Percentiles rank a stretch among this genome's conserved stretches.
Conservation (phyloP, 2,113 vertebrate species). For the Toxostoma redivivum region DNA sequence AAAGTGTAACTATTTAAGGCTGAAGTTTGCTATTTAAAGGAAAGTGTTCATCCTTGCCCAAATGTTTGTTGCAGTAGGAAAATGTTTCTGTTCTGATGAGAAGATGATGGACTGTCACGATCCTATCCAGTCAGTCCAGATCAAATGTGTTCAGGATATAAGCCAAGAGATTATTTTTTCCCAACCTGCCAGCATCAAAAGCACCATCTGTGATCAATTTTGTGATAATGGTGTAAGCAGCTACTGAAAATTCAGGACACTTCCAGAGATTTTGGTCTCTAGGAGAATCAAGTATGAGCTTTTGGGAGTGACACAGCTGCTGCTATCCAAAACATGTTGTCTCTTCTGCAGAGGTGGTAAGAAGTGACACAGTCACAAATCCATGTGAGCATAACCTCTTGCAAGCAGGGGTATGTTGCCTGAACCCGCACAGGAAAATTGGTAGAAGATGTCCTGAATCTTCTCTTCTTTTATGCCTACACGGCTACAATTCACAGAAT, state of each 20-base stretch:
- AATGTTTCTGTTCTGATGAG: background rate
- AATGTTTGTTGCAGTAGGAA: background rate
- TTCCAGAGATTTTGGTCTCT: background rate
- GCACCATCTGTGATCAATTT: slow-evolving; percentile 25
- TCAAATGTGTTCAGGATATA: slow-evolving; percentile 23
- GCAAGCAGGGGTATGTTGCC: background rate
- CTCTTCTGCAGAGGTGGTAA: background rate
- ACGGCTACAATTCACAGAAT: background rate
- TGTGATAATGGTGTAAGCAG: slow-evolving; percentile 9
- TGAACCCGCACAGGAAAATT: background rate
- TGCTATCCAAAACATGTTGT: background rate
- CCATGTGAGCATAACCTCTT: background rate
- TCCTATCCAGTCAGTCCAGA: background rate
- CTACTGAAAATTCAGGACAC: slow-evolving; percentile 28
- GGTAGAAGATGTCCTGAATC: background rate
- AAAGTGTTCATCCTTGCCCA: background rate
- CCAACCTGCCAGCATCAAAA: slow-evolving; percentile 8
- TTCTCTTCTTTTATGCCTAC: background rate
- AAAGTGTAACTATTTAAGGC: slow-evolving; percentile 57
- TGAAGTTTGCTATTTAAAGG: slow-evolving; percentile 52
- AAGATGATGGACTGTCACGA: background rate
- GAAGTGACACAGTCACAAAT: background rate
- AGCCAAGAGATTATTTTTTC: slow-evolving; percentile 15
- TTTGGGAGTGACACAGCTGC: background rate
- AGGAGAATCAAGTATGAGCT: background rate